Base-by-base conservation (phyloP, 30 jellyfish, hydroid and myxozoan genomes). In the Hydractinia symbiolongicarpus region DNA sequence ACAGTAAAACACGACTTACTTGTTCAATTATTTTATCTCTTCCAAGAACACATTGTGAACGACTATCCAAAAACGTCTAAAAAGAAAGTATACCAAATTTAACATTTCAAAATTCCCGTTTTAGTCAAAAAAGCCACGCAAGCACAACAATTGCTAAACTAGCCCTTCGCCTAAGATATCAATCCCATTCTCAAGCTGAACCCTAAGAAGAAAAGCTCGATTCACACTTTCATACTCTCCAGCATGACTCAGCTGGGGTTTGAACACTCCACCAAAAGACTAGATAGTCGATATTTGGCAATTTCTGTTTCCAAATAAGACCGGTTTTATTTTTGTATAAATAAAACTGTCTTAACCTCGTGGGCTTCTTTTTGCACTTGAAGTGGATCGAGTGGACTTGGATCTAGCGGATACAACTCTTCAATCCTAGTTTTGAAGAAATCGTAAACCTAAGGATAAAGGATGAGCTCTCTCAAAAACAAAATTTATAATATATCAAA, bases 41-140 rank as follows among this genome's bases (percentile, higher is more conserved):
- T 19, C 98, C 98, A 75, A 93, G 95, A 49, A 93, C 98, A 79
- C 98, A 93, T 58, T 87, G 96, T 5, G 98, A 93, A 21, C 98
- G 86, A 80, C 98, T 93, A 61, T 93, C 98, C 14, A 93, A 90
- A 58, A 93, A 93, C 4, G 96, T 88, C 98, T 93, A 76, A 20
- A 84, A 40, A 49, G 21, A 30, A 30, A 30, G 44, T 30, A 30
- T 30, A 30, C 44, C 1, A 30, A 30, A 30, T 30, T 30, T 2
- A 30, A 30, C 44, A 30, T 30, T 30, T 0, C 2, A 30, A 30
- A 30, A 30, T 30, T 30, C 44, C 44, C 44, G 2, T 1, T 30
- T 30, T 30, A 30, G 44, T 2, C 2, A 30, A 1, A 2, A 30
- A 30, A 30, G 44, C 44, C 44, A 30, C 44, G 44, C 44, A 30